Evolutionary conservation across 1,140 invertebrate species (phyloP).

Genomic region (Nilaparvata lugens): DNA sequence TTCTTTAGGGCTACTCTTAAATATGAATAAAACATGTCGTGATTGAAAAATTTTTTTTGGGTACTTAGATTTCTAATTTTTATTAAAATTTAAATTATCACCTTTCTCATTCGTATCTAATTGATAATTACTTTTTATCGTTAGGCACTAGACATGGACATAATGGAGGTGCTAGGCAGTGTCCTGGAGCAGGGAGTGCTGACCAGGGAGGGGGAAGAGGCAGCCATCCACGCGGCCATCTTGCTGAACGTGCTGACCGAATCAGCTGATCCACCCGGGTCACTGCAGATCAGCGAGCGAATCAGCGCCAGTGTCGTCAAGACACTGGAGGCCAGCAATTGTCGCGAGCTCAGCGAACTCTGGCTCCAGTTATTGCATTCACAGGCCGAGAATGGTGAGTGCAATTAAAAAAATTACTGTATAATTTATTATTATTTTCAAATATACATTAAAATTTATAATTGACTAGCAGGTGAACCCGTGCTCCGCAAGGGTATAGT

Average conservation of each 20-base stretch:
- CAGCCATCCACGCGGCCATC: conserved; percentile 56
- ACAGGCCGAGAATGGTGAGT: conserved; percentile 61
- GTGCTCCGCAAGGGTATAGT: no score
- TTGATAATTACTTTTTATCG: conserved; percentile 1
- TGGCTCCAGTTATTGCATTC: conserved; percentile 64
- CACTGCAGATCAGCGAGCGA: conserved; percentile 35
- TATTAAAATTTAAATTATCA: conserved; percentile 5
- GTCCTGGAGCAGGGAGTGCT: conserved; percentile 40
- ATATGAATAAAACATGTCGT: neutral
- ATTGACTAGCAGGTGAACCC: no score
- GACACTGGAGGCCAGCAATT: conserved; percentile 48
- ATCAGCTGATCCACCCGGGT: conserved; percentile 31
- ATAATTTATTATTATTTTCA: no score
- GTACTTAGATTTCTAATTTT: neutral
- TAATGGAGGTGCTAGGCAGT: conserved; percentile 49
- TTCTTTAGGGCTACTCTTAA: no score
- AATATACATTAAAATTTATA: no score
- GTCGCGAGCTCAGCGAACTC: conserved; percentile 58
- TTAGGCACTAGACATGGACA: conserved; percentile 51
- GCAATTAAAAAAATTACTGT: no score
- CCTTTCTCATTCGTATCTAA: neutral
- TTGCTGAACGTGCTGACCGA: conserved; percentile 68
- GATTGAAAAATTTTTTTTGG: neutral
- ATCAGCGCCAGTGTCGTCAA: conserved; percentile 47
- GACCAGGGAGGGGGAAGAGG: conserved; percentile 41